phyloP scores from a whole-genome alignment of 2,888 invertebrate genomes.

The Drosophila mayaguana region DNA sequence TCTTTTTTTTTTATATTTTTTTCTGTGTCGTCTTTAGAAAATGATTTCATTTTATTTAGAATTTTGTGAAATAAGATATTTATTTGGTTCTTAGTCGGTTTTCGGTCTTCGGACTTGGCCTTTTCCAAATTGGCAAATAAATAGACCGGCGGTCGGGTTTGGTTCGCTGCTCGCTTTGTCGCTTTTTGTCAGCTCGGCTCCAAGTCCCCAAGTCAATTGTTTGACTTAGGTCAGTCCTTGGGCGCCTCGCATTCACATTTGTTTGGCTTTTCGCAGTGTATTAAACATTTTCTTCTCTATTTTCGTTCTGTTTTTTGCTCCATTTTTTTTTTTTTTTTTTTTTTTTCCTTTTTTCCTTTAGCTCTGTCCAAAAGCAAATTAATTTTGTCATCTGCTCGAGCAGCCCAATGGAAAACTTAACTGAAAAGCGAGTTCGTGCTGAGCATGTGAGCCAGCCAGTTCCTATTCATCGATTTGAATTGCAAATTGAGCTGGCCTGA shows the following conservation, averaged over 20 bases:
- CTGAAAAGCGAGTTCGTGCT: constrained; percentile 14
- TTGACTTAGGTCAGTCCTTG: constrained; percentile 55
- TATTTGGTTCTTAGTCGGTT: constrained; percentile 72
- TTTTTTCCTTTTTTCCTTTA: neutral
- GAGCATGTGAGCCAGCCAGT: constrained; percentile 27
- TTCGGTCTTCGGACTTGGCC: constrained; percentile 39
- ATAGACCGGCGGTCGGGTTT: constrained; percentile 50
- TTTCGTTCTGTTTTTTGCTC: neutral
- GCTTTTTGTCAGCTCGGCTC: constrained; percentile 20
- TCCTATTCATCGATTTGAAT: constrained; percentile 21
- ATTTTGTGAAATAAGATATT: constrained; percentile 77
- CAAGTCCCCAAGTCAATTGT: constrained; percentile 42
- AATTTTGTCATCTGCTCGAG: constrained; percentile 54
- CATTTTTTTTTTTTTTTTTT: too few species aligned
- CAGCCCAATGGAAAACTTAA: constrained; percentile 33
- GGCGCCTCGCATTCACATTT: constrained; percentile 37
- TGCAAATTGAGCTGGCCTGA: constrained; percentile 22
- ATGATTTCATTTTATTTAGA: constrained; percentile 72
- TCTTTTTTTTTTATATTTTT: neutral
- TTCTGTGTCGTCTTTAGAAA: constrained; percentile 49
- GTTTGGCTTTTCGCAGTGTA: constrained; percentile 34
- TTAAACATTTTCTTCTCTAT: constrained; percentile 25
- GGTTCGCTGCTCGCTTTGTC: constrained; percentile 39
- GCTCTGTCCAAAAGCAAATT: constrained; percentile 37
- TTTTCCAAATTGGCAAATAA: constrained; percentile 78